Evolutionary conservation across 2,888 invertebrate species (phyloP).

Genomic region (Nyleta sp.): DNA sequence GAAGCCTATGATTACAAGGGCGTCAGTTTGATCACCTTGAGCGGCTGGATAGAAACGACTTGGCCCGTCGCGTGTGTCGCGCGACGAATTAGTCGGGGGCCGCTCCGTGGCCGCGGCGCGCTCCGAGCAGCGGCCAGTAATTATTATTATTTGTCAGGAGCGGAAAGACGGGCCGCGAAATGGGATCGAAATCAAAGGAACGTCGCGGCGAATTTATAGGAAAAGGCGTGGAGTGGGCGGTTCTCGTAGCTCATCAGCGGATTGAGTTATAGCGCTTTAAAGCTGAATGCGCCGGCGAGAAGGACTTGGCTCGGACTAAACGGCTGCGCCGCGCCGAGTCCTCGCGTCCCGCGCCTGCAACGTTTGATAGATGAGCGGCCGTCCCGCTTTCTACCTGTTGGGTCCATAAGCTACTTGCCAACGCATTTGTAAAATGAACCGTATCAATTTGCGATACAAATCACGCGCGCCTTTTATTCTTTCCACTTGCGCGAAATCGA

Average conservation of each 20-base stretch:
- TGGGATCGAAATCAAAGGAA: constrained; percentile 48
- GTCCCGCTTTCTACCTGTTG: constrained; percentile 67
- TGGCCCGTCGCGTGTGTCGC: constrained; percentile 19
- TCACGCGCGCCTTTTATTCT: constrained; percentile 41
- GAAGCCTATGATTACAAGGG: constrained; percentile 59
- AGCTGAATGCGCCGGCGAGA: constrained; percentile 71
- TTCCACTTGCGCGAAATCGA: constrained; percentile 41
- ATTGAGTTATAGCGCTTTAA: constrained; percentile 78
- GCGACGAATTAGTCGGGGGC: constrained; percentile 17
- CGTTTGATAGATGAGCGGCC: constrained; percentile 72
- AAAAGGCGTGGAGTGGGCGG: constrained; percentile 77
- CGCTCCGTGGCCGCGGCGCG: not conserved
- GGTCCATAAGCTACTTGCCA: constrained; percentile 57
- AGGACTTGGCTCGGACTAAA: constrained; percentile 32
- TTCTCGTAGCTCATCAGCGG: constrained; percentile 76
- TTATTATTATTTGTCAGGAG: constrained; percentile 33
- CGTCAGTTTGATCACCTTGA: constrained; percentile 62
- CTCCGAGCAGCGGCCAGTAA: constrained; percentile 4
- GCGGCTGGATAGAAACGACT: constrained; percentile 6
- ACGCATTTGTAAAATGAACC: constrained; percentile 47
- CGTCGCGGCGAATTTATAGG: constrained; percentile 69
- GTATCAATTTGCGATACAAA: constrained; percentile 59
- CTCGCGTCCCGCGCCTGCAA: constrained; percentile 70
- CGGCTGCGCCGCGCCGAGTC: constrained; percentile 49
- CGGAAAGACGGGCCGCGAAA: constrained; percentile 13